A percentile compares a stretch with the other conserved stretches of the same genome.
These are phyloP conservation scores for Andrena camellia DNA, from an alignment of 2,888 invertebrate species.

Conservation along the genomic window DNA sequence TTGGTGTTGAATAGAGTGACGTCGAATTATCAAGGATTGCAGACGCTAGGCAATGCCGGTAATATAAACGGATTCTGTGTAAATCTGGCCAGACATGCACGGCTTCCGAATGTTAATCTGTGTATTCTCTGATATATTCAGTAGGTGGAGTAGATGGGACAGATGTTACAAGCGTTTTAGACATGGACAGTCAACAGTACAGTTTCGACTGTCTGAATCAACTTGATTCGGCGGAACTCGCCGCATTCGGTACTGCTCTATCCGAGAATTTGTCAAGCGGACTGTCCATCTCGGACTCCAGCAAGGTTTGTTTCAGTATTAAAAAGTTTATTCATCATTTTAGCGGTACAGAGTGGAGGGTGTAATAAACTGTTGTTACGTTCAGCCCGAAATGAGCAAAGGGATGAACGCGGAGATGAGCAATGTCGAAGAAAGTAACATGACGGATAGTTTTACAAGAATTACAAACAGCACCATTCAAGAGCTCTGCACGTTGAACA, in stretches of 20 bases:
- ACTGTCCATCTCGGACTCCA: constrained; percentile 85
- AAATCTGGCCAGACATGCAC: background rate
- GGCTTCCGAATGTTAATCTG: background rate
- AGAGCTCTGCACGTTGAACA: constrained; percentile 83
- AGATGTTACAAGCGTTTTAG: constrained; percentile 78
- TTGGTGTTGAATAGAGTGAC: constrained; percentile 66
- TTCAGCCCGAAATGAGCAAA: constrained; percentile 63
- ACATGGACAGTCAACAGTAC: constrained; percentile 80
- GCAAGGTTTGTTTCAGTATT: constrained; percentile 62
- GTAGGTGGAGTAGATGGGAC: constrained; percentile 61
- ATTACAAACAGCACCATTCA: constrained; percentile 85
- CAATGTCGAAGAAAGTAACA: constrained; percentile 76
- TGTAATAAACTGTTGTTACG: constrained; percentile 10
- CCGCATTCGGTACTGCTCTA: constrained; percentile 83
- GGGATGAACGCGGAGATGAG: constrained; percentile 51
- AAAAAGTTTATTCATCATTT: background rate
- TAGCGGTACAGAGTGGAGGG: background rate
- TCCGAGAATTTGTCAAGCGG: constrained; percentile 86
- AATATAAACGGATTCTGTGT: constrained; percentile 14
- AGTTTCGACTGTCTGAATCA: constrained; percentile 80
- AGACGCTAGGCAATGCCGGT: constrained; percentile 67
- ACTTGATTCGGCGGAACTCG: constrained; percentile 84
- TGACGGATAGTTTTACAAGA: constrained; percentile 87
- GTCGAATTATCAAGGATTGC: constrained; percentile 62
- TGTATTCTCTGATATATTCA: constrained; percentile 48